These are phyloP conservation scores for Cossypha polioptera DNA, from an alignment of 2,797 vertebrate species.

Conservation along the genomic window DNA sequence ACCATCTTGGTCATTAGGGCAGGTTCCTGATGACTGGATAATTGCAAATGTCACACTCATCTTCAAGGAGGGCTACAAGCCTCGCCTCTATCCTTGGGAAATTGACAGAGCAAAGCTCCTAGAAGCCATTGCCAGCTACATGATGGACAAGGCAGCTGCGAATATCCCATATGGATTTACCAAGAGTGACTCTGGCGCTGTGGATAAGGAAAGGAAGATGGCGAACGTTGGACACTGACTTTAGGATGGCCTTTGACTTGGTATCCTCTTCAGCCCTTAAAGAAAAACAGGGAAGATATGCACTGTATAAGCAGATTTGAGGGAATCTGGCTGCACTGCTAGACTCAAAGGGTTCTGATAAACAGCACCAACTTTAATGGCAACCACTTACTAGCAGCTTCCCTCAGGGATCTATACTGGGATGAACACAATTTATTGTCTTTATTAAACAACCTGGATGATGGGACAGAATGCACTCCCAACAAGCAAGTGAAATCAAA, in stretches of 20 bases:
- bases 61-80: neutral
- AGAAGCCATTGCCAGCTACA: neutral
- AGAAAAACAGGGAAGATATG: neutral
- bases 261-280: neutral
- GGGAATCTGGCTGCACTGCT: neutral
- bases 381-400: neutral
- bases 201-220: neutral
- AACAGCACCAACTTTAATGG: neutral
- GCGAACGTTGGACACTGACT: neutral
- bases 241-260: neutral
- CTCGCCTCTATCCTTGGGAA: neutral
- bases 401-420: neutral
- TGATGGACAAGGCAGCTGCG: neutral
- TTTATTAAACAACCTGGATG: neutral
- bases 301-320: neutral
- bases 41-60: neutral
- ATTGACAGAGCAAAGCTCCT: neutral
- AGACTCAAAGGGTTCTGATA: neutral
- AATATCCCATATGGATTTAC: neutral
- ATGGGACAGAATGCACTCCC: neutral
- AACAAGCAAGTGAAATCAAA: neutral
- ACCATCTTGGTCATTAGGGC: neutral
- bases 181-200: neutral
- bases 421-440: neutral
- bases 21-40: neutral